Percentiles rank a stretch among this genome's conserved stretches.
phyloP scores from a whole-genome alignment of 2,797 vertebrate species.

The Molossus alvarezi region DNA sequence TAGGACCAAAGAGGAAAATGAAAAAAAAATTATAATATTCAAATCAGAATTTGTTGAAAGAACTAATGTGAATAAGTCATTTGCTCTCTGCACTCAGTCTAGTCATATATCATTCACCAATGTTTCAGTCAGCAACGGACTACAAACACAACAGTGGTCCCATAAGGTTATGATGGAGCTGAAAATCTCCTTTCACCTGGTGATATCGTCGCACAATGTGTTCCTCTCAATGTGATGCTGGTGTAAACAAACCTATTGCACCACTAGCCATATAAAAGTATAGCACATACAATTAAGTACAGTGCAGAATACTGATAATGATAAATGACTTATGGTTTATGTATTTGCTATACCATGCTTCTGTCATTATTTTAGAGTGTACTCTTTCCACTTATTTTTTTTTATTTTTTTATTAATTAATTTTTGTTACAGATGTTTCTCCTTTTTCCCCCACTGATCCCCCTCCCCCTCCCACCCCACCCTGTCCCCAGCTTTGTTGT shows the following conservation, averaged over 20 bases:
- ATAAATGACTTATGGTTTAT: not conserved
- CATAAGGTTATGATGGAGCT: not conserved
- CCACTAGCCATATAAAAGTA: not conserved
- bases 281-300: not conserved
- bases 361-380: not conserved
- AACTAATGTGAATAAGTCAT: not conserved
- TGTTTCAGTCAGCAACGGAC: not conserved
- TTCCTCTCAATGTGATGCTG: not conserved
- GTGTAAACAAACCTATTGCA: not conserved
- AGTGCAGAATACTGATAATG: not conserved
- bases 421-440: too few relatives aligned
- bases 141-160: not conserved
- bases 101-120: not conserved
- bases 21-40: not conserved
- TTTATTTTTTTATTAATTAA: too few relatives aligned
- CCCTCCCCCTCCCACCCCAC: too few relatives aligned
- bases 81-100: not conserved
- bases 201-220: not conserved
- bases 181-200: not conserved
- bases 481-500: too few relatives aligned
- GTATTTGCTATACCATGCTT: not conserved
- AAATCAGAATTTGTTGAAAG: slow-evolving; percentile 53
- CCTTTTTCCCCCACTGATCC: too few relatives aligned
- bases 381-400: not conserved
- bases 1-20: not conserved